Evolutionary conservation across 2,888 invertebrate genomes (phyloP), one percentile per base, ranked within the genome.

Genomic region (Trachelus stipa): DNA sequence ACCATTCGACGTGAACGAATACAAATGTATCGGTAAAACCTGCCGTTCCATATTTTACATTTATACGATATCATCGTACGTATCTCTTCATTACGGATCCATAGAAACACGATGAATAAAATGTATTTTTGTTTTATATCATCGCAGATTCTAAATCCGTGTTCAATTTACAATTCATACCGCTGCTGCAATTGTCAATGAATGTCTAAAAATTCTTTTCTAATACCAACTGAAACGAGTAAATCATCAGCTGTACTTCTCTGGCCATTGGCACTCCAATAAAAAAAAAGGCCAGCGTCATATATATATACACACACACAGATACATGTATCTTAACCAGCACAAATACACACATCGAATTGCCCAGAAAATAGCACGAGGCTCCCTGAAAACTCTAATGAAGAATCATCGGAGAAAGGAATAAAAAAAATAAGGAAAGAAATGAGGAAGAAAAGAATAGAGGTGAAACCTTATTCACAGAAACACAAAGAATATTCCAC

Each of bases 321-420:
- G 4, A 15, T 1, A 15, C 4, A 15, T 40, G 40, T 40, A 56
- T 56, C 23, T 56, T 23, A 56, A 23, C 56, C 9, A 23, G 23
- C 56, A 56, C 56, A 56, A 23, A 56, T 56, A 56, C 56, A 56
- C 56, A 37, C 23, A 56, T 23, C 6, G 56, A 56, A 56, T 56
- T 56, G 56, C 9, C 56, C 23, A 56, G 56, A 56, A 56, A 56
- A 56, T 56, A 23, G 56, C 56, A 56, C 56, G 56, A 56, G 23
- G 23, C 56, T 23, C 56, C 9, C 56, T 56, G 23, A 56, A 56
- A 56, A 77, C 76, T 68, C 75, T 23, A 23, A 34, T 68, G 76
- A 76, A 76, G 40, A 76, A 76, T 77, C 40, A 31, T 71, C 15
- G 40, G 68, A 76, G 75, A 81, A 77, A 76, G 75, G 73, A 34